Evolutionary conservation across 2,113 vertebrate genomes (phyloP).

Genomic region (Trichechus manatus): DNA sequence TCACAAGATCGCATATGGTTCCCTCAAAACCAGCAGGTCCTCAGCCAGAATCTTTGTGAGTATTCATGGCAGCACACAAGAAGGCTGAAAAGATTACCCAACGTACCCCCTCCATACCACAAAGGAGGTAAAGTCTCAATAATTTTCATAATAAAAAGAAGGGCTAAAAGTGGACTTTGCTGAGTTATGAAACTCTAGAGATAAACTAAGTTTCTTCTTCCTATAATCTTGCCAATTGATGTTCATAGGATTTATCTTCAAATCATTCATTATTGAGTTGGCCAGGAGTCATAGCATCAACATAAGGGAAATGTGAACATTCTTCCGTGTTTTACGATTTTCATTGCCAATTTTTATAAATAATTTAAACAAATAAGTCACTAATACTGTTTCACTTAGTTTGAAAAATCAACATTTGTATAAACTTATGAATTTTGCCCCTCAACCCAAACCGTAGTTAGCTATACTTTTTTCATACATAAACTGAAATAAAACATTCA

Average conservation of each 20-base stretch:
- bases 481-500: neutral
- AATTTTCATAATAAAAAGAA: neutral
- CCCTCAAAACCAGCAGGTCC: neutral
- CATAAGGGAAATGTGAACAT: neutral
- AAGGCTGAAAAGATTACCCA: neutral
- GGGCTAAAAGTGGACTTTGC: neutral
- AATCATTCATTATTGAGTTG: neutral
- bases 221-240: neutral
- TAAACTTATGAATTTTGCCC: neutral
- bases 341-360: conserved; percentile 32
- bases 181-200: neutral
- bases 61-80: neutral
- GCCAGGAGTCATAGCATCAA: neutral
- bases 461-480: neutral
- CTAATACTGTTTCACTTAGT: neutral
- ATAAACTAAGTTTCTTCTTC: conserved; percentile 3
- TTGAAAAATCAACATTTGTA: conserved; percentile 56
- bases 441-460: neutral
- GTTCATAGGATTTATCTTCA: neutral
- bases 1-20: neutral
- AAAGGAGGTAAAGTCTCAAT: neutral
- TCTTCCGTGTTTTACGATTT: conserved; percentile 17
- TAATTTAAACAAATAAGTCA: conserved; percentile 24
- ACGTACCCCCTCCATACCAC: no score
- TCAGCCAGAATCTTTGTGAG: neutral